Evolutionary conservation across 1,140 invertebrate species (phyloP).

Genomic region (Manduca sexta): DNA sequence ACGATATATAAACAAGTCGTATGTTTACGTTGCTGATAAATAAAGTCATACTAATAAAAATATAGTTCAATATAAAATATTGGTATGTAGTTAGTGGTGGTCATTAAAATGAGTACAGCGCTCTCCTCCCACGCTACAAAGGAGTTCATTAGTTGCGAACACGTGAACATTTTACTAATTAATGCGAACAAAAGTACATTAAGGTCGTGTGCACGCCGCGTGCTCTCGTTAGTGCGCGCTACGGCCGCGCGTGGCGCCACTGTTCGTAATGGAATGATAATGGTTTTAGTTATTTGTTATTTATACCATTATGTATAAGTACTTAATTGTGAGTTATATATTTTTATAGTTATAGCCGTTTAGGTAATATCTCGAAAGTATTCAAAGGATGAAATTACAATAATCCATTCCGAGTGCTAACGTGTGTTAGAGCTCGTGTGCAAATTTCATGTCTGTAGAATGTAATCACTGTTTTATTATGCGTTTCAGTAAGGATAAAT

Average conservation of each 20-base stretch:
- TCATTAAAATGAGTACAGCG: neutral
- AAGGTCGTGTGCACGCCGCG: conserved; percentile 39
- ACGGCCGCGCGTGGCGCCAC: conserved; percentile 34
- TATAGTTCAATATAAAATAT: too few relatives aligned
- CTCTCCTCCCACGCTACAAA: conserved; percentile 7
- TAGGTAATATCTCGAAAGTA: too few relatives aligned
- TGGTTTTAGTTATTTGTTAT: neutral
- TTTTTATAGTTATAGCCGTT: neutral
- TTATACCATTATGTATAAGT: neutral
- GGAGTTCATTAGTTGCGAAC: conserved; percentile 12
- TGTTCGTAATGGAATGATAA: neutral
- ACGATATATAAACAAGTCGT: too few relatives aligned
- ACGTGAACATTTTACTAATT: conserved; percentile 28
- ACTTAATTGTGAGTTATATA: neutral
- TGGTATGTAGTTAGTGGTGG: too few relatives aligned
- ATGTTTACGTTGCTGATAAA: too few relatives aligned
- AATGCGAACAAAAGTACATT: conserved; percentile 8
- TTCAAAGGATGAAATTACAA: too few relatives aligned
- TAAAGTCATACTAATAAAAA: too few relatives aligned
- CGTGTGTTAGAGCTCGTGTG: too few relatives aligned
- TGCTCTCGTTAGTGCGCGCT: conserved; percentile 42
- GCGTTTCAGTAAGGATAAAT: too few relatives aligned
- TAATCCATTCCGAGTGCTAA: too few relatives aligned
- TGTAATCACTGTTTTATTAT: too few relatives aligned
- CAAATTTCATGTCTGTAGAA: too few relatives aligned